phyloP scores from a whole-genome alignment of 2,888 invertebrate species.

The Lingula anatina region DNA sequence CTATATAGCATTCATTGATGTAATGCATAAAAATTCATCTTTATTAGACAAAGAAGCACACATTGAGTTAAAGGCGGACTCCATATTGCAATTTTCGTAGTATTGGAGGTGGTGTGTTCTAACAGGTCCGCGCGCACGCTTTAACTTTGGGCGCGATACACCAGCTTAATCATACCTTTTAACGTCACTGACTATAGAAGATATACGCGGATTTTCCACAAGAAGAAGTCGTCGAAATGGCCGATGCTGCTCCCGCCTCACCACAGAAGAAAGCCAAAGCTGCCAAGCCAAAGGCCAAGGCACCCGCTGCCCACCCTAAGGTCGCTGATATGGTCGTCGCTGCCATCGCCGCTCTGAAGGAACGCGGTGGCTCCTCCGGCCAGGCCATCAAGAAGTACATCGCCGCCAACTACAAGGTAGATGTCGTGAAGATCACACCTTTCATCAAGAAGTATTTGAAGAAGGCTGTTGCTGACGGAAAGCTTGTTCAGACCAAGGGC shows the following conservation, averaged over 20 bases:
- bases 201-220: too few relatives aligned
- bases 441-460: conserved; percentile 62
- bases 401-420: conserved; percentile 59
- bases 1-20: too few relatives aligned
- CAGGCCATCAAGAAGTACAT: conserved; percentile 64
- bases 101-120: too few relatives aligned
- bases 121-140: too few relatives aligned
- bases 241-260: conserved; percentile 1
- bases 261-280: background rate
- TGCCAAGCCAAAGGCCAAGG: conserved; percentile 12
- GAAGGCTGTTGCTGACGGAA: conserved; percentile 55
- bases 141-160: too few relatives aligned
- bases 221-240: background rate
- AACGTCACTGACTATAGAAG: too few relatives aligned
- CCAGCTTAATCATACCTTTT: too few relatives aligned
- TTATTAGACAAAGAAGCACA: too few relatives aligned
- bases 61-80: too few relatives aligned
- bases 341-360: conserved; percentile 50
- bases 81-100: too few relatives aligned
- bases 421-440: conserved; percentile 58
- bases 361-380: conserved; percentile 60
- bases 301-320: conserved; percentile 53
- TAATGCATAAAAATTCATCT: too few relatives aligned
- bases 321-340: conserved; percentile 59
- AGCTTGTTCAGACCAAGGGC: conserved; percentile 35